Evolutionary conservation across 2,797 vertebrate species (phyloP), one percentile per base, ranked within the genome.

Genomic region (Malurus leucopterus): DNA sequence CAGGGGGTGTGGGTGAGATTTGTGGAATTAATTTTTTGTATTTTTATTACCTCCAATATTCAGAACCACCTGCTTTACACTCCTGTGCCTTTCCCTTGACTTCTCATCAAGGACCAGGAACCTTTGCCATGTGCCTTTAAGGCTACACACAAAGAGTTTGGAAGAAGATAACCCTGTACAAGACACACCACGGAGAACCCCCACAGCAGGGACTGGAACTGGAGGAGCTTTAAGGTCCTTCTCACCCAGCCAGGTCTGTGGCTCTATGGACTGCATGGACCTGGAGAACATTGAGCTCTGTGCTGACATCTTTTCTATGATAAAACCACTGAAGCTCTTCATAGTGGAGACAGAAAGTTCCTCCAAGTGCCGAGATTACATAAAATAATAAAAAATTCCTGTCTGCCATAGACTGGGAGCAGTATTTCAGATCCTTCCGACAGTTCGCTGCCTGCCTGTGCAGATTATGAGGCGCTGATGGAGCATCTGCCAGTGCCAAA

Each of bases 1-100:
- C 0, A 0, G 32, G 6, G 9, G 1, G 2, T 3, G 24, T 1
- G 11, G 5, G 1, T 18, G 43, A 61, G 18, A 40, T 68, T 21
- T 14, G 21, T 34, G 32, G 65, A 50, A 38, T 70, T 83, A 11
- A 38, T 16, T 32, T 67, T 67, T 55, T 34, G 8, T 44, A 50
- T 15, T 53, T 51, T 26, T 55, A 63, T 32, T n/a, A 21, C 13
- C 24, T 57, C 46, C 9, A 53, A 3, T 14, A 62, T 18, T 77
- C 53, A 64, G 40, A 67, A 78, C 29, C 38, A 36, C 7, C 16
- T 58, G 24, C 32, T 70, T 63, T 44, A 49, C 7, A 9, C 6
- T 21, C 43, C 49, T 4, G 29, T 6, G 34, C 32, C 27, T 24
- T 21, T 32, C 19, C 67, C 38, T 29, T 3, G 5, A 51, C 30